phyloP scores from a whole-genome alignment of 2,888 invertebrate species.

The Teleiodes luculella region DNA sequence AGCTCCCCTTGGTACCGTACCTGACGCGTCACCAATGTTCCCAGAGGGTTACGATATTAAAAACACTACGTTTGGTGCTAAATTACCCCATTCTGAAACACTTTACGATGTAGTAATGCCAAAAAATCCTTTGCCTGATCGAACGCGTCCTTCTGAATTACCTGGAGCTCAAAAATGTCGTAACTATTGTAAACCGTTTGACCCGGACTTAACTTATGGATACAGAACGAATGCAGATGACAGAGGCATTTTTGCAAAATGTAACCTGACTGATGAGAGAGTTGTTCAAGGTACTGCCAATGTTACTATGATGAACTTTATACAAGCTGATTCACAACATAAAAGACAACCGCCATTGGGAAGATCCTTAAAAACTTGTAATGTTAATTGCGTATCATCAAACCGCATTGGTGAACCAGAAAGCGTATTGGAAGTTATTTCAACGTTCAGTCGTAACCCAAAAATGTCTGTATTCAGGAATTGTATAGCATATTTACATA shows the following conservation, averaged over 20 bases:
- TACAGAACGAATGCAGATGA: slow-evolving; percentile 38
- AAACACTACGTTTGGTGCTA: slow-evolving; percentile 55
- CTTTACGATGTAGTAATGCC: slow-evolving; percentile 65
- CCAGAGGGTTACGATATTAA: slow-evolving; percentile 53
- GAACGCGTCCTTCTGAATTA: slow-evolving; percentile 41
- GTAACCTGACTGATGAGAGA: neutral
- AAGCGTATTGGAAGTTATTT: slow-evolving; percentile 65
- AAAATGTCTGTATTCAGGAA: slow-evolving; percentile 56
- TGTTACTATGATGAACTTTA: slow-evolving; percentile 49
- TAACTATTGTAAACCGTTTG: slow-evolving; percentile 60
- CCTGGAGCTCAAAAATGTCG: slow-evolving; percentile 46
- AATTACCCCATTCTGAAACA: slow-evolving; percentile 40
- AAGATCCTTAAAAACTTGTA: slow-evolving; percentile 62
- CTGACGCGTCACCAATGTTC: slow-evolving; percentile 58
- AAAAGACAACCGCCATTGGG: slow-evolving; percentile 54
- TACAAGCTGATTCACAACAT: slow-evolving; percentile 60
- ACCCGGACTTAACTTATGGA: slow-evolving; percentile 65
- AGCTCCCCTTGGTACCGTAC: slow-evolving; percentile 42
- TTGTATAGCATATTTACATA: slow-evolving; percentile 68
- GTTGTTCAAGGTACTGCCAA: slow-evolving; percentile 50
- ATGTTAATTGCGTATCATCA: slow-evolving; percentile 65
- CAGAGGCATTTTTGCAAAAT: neutral
- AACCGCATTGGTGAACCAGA: slow-evolving; percentile 61
- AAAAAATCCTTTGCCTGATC: slow-evolving; percentile 48
- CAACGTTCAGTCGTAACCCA: slow-evolving; percentile 48